phyloP scores from a whole-genome alignment of 2,113 vertebrate species.

The Athene noctua region DNA sequence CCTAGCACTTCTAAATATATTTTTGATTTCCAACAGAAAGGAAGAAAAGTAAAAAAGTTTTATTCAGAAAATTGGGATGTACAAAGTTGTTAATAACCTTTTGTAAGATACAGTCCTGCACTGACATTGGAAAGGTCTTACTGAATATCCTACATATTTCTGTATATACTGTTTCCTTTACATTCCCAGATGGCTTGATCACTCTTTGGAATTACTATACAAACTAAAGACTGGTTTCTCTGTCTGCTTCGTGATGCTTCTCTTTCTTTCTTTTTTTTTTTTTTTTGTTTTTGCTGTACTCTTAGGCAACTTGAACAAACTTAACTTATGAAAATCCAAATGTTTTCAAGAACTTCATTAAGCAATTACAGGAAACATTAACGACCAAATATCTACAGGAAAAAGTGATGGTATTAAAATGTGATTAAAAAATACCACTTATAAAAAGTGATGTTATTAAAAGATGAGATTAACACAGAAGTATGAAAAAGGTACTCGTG shows the following conservation, averaged over 20 bases:
- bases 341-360: neutral
- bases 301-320: neutral
- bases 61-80: neutral
- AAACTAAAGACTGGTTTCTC: neutral
- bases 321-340: neutral
- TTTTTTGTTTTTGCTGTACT: neutral
- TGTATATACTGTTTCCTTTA: neutral
- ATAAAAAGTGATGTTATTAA: neutral
- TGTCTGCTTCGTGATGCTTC: neutral
- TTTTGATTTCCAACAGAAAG: neutral
- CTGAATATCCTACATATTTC: fast-evolving
- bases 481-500: neutral
- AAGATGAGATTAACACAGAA: neutral
- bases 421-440: neutral
- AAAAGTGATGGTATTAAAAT: neutral
- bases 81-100: neutral
- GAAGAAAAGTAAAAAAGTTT: neutral
- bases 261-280: neutral
- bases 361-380: neutral
- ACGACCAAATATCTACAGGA: neutral
- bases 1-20: neutral
- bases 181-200: neutral
- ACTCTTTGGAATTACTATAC: neutral
- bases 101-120: neutral
- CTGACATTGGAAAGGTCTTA: neutral